Conservation (phyloP, 2,797 vertebrate species). For the Ispidina picta region DNA sequence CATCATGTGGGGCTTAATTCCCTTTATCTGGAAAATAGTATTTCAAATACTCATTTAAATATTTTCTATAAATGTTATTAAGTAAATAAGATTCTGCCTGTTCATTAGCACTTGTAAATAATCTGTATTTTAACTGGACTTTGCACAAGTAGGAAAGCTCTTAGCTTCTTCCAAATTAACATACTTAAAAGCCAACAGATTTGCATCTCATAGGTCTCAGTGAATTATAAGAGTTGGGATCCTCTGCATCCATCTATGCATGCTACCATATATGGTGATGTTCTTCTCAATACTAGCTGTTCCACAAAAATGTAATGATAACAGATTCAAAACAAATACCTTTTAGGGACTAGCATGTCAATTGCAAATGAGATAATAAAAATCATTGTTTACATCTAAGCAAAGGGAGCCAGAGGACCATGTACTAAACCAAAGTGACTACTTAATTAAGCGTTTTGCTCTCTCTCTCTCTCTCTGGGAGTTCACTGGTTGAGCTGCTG, state of each 20-base stretch:
- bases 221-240: conserved; percentile 20
- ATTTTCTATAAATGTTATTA: background rate
- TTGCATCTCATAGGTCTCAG: background rate
- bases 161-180: background rate
- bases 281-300: conserved; percentile 85
- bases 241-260: conserved; percentile 43
- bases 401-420: background rate
- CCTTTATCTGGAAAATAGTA: background rate
- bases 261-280: conserved; percentile 93
- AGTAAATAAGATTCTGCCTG: background rate
- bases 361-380: conserved; percentile 75
- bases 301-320: conserved; percentile 89
- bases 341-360: conserved; percentile 94
- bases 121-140: background rate
- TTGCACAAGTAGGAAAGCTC: background rate
- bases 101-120: background rate
- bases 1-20: background rate
- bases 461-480: too few species aligned
- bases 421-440: background rate
- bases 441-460: background rate
- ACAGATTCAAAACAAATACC: conserved; percentile 96
- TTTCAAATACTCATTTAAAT: background rate
- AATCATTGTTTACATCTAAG: conserved; percentile 49
- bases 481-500: background rate
- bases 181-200: conserved; percentile 35